A percentile compares a stretch with the other conserved stretches of the same genome.
phyloP scores from a whole-genome alignment of 1,140 invertebrate species.

The Ostrea edulis region DNA sequence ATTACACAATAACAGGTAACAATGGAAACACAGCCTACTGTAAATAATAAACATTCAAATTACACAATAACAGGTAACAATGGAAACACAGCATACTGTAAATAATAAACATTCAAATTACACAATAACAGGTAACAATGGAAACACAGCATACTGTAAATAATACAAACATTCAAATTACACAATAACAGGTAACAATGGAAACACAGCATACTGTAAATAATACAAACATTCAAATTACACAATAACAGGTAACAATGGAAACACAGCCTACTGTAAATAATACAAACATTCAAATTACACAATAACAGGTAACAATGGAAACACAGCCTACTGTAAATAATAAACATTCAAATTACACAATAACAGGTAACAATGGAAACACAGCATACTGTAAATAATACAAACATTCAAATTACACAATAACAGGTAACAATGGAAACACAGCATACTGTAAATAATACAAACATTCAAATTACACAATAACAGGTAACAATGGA shows the following conservation, averaged over 20 bases:
- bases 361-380: slow-evolving; percentile 74
- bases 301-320: not conserved
- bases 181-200: not conserved
- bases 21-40: slow-evolving; percentile 89
- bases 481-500: not conserved
- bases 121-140: not conserved
- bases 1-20: not conserved
- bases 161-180: not conserved
- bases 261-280: slow-evolving; percentile 89
- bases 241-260: not conserved
- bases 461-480: not conserved
- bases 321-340: slow-evolving; percentile 89
- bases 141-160: slow-evolving; percentile 89
- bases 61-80: not conserved
- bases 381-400: slow-evolving; percentile 89
- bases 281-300: not conserved
- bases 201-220: slow-evolving; percentile 89
- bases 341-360: not conserved
- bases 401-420: too few relatives aligned
- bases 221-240: not conserved
- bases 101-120: slow-evolving; percentile 58
- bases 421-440: not conserved
- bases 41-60: slow-evolving; percentile 69
- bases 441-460: not conserved
- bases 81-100: slow-evolving; percentile 89